Evolutionary conservation across 2,113 vertebrate genomes (phyloP).

Genomic region (Rhinichthys klamathensis): DNA sequence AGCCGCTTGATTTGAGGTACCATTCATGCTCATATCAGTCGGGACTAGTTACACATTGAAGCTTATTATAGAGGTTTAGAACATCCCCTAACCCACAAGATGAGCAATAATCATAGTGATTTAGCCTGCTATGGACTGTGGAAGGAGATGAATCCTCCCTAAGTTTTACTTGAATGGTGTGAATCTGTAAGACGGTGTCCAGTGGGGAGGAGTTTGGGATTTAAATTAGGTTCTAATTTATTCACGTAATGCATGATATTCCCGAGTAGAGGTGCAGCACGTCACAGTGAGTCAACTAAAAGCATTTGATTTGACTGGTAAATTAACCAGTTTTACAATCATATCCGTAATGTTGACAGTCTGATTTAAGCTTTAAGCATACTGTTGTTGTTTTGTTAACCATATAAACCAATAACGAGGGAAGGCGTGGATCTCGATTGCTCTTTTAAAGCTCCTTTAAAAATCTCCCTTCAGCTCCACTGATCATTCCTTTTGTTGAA

Average conservation of each 20-base stretch:
- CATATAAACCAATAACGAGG: not conserved
- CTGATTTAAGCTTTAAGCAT: not conserved
- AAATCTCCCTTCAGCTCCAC: conserved; percentile 33
- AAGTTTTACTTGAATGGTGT: not conserved
- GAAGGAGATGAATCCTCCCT: not conserved
- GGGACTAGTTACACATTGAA: not conserved
- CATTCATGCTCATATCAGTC: not conserved
- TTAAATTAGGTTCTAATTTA: not conserved
- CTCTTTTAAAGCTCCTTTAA: not conserved
- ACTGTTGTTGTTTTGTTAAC: conserved; percentile 9
- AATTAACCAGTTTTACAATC: not conserved
- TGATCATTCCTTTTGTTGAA: conserved; percentile 73
- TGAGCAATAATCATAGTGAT: conserved; percentile 8
- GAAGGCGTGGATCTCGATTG: not conserved
- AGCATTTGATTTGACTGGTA: not conserved
- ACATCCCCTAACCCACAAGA: not conserved
- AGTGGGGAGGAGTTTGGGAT: not conserved
- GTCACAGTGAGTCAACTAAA: not conserved
- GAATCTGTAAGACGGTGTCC: not conserved
- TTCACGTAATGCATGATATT: conserved; percentile 15
- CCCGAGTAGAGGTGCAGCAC: not conserved
- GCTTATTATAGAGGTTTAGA: not conserved
- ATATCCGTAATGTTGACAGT: not conserved
- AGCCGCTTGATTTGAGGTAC: not conserved
- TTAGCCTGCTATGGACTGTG: not conserved